A percentile compares a stretch with the other conserved stretches of the same genome.
These are phyloP conservation scores for Meloe dianella DNA, from an alignment of 2,888 invertebrate genomes.

Conservation along the genomic window DNA sequence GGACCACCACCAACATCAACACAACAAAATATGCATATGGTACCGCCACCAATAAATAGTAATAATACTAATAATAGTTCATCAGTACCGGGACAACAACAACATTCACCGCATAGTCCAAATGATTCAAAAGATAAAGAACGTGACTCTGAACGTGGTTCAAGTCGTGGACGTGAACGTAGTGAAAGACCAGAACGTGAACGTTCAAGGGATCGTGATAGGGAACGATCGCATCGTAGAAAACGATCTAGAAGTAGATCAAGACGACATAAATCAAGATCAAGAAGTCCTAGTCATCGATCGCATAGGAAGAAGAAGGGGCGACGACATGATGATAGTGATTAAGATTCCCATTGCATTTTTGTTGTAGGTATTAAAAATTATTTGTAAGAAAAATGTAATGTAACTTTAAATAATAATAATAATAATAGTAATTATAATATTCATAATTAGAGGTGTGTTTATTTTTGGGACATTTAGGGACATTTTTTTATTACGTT, in stretches of 20 bases:
- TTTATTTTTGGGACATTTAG: neutral
- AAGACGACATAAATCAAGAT: conserved; percentile 73
- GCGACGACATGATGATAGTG: conserved; percentile 74
- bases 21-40: conserved; percentile 50
- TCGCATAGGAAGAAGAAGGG: conserved; percentile 70
- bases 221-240: conserved; percentile 68
- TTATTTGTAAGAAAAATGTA: conserved; percentile 9
- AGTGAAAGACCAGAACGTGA: conserved; percentile 59
- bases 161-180: conserved; percentile 57
- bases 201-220: conserved; percentile 57
- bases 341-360: conserved; percentile 46
- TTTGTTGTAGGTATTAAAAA: neutral
- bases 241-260: conserved; percentile 73
- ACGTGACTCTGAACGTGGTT: conserved; percentile 41
- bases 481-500: neutral
- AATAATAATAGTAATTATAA: neutral
- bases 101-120: conserved; percentile 24
- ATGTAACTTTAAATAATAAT: neutral
- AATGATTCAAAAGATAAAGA: conserved; percentile 27
- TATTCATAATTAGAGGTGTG: no score
- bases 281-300: conserved; percentile 72
- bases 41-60: conserved; percentile 47
- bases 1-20: conserved; percentile 24
- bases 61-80: conserved; percentile 20
- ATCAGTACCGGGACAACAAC: neutral